Evolutionary conservation across 2,113 vertebrate genomes (phyloP), one percentile per base, ranked within the genome.

Genomic region (Ammodramus savannarum): DNA sequence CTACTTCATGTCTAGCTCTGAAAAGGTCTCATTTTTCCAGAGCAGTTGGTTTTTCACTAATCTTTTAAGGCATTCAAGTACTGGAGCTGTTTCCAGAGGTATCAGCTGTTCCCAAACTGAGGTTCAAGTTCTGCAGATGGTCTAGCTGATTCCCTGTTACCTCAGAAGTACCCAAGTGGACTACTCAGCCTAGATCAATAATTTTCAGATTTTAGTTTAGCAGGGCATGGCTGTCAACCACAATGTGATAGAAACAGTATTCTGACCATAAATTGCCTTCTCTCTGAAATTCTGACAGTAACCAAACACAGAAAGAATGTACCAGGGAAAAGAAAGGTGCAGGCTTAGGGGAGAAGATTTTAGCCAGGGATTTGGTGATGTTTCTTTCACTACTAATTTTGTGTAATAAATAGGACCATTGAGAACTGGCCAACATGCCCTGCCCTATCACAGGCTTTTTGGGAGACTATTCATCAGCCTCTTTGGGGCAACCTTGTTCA

Each of bases 281-380:
- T 62, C 8, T 67, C 38, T 27, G 34, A 85, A 85, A 66, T 82
- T 49, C 21, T 39, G 41, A 54, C 14, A 41, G n/a, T 10, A 80
- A 59, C 19, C 36, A 75, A 85, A 90, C 21, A 49, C 29, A 72
- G 27, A 71, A 75, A 43, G 26, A 86, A 61, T 1, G 0, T n/a
- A 39, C 17, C 22, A 34, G 4, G 7, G 19, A 52, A 71, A 94
- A 58, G 44, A 76, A 43, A 81, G 43, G 15, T 29, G 58, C 41
- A 79, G 32, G 34, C 19, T 59, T 80, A 63, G 36, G 19, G 48
- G 23, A 85, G 21, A 78, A 44, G 34, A 78, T 63, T 78, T 78
- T 41, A 84, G 31, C 21, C 22, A 48, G 31, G 10, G 4, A 7
- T 10, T 48, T 0, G 0, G 10, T 16, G 2, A 52, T 19, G 13